Conservation (phyloP, 2,888 invertebrate genomes). For the Clanis bilineata region DNA sequence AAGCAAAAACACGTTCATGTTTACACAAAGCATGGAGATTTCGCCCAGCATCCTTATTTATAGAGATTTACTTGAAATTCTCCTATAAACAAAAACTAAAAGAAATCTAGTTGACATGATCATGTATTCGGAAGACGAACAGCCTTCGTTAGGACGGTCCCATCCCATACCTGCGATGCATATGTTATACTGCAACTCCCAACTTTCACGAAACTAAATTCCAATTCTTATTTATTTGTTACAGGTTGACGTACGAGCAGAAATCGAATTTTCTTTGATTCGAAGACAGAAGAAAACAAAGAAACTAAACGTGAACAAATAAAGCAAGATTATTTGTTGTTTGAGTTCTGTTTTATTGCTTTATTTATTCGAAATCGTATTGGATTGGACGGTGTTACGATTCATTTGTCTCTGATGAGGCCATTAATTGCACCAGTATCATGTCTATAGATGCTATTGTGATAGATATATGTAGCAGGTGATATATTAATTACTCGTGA, state of each 20-base stretch:
- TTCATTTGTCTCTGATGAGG: constrained; percentile 1
- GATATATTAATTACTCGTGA: background rate
- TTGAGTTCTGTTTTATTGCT: constrained; percentile 12
- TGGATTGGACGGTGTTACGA: background rate
- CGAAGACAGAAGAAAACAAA: constrained; percentile 55
- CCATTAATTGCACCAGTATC: background rate
- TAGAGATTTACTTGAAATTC: background rate
- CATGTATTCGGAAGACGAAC: constrained; percentile 70
- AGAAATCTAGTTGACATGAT: constrained; percentile 58
- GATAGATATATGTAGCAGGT: background rate
- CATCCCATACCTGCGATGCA: constrained; percentile 75
- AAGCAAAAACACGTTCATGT: too few relatives aligned
- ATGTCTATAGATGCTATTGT: background rate
- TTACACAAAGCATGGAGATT: too few relatives aligned
- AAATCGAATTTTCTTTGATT: constrained; percentile 80
- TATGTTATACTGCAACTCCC: constrained; percentile 64
- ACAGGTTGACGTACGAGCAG: constrained; percentile 67
- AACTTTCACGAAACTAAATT: constrained; percentile 66
- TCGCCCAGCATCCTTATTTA: background rate
- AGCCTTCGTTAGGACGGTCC: constrained; percentile 69
- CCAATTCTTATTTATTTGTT: constrained; percentile 71
- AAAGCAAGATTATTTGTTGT: constrained; percentile 17
- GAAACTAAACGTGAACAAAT: constrained; percentile 27
- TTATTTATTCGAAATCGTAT: background rate
- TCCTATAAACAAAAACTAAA: constrained; percentile 17